Evolutionary conservation across 2,797 vertebrate genomes (phyloP), one percentile per base, ranked within the genome.

Genomic region (Gouania willdenowi): DNA sequence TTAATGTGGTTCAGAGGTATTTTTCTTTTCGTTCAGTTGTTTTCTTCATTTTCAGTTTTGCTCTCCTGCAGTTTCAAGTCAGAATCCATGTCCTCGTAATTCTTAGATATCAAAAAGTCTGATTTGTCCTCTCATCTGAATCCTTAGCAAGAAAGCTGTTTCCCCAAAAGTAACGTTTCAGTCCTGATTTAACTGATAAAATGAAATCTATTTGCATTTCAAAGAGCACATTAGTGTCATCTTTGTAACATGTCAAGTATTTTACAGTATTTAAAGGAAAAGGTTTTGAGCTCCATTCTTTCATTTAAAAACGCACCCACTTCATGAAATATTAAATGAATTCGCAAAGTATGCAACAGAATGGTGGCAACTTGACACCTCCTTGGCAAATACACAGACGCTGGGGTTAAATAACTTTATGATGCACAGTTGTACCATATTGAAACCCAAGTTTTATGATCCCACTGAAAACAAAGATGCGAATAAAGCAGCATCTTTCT

Each of bases 401-500:
- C 12, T 4, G 31, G 50, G 63, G n/a, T 66, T 45, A 35, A 17
- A 41, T 63, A n/a, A 40, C 12, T 45, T 70, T 64, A 74, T 55
- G 49, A 38, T 37, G 11, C 26, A n/a, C 31, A 40, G 31, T 63
- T 54, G 61, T 19, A 41, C 37, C 26, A n/a, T 40, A 10, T 57
- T 76, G 38, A 56, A 47, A 32, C 34, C 35, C 34, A 38, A 8
- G 29, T 50, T 54, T 46, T 48, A 52, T 51, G 58, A 38, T 26
- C 20, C 2, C 11, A 2, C 45, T 37, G 30, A 41, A 59, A 69
- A 66, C 38, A 63, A 71, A 62, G 46, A 70, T 55, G 49, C 50
- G 72, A 75, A 78, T 69, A 58, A 61, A 49, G 37, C 33, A 12
- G 40, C 28, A 35, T 72, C 70, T 72, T 55, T 58, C 61, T 23